A percentile compares a stretch with the other conserved stretches of the same genome.
phyloP scores from a whole-genome alignment of 2,113 vertebrate species.

The Spermophilus dauricus region DNA sequence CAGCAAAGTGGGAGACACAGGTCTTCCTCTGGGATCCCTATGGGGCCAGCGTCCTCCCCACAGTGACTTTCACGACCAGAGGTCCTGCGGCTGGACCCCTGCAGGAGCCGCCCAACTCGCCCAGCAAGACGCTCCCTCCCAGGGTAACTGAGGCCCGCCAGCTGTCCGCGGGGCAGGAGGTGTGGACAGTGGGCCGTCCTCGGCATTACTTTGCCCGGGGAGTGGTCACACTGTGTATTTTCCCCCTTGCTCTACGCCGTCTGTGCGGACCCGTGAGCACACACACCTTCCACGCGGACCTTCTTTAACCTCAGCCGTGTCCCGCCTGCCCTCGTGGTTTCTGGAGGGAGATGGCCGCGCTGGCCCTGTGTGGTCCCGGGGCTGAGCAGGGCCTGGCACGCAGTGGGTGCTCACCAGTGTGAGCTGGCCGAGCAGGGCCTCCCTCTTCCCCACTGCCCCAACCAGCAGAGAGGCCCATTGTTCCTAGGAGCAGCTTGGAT shows the following conservation, averaged over 20 bases:
- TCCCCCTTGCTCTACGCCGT: no score
- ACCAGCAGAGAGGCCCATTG: neutral
- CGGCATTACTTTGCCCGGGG: no score
- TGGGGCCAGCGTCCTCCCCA: neutral
- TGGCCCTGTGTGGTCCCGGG: neutral
- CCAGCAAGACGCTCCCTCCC: neutral
- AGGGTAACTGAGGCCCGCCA: no score
- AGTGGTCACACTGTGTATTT: no score
- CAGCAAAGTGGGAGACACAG: no score
- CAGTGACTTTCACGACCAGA: neutral
- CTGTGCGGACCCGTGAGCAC: no score
- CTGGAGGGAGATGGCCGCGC: neutral
- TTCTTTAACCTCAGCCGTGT: neutral
- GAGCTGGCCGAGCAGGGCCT: neutral
- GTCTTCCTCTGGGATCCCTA: neutral
- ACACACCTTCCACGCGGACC: rapidly evolving
- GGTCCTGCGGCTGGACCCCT: neutral
- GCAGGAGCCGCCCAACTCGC: neutral
- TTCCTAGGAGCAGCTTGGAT: neutral
- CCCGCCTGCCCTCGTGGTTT: neutral
- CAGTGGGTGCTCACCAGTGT: neutral
- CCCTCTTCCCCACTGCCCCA: neutral
- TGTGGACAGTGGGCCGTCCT: no score
- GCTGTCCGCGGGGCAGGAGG: no score
- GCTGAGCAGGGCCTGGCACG: neutral